Evolutionary conservation across 2,113 vertebrate genomes (phyloP).

Genomic region (Dascyllus trimaculatus): DNA sequence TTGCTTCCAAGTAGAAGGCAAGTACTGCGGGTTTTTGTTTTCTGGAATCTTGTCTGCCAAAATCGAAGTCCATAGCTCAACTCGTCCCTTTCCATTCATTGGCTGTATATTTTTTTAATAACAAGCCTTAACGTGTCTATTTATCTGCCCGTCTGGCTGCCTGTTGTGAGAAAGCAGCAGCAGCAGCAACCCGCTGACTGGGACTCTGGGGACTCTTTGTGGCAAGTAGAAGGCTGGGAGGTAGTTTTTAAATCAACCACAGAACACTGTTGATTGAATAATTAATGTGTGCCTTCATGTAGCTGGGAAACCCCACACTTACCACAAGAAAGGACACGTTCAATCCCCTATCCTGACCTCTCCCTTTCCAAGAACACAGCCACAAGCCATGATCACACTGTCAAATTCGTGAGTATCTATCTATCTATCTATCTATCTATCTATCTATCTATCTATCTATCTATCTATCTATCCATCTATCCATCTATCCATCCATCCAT

Average conservation of each 20-base stretch:
- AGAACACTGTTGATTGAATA: constrained; percentile 80
- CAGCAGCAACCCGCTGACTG: not conserved
- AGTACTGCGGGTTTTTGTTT: not conserved
- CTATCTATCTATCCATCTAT: not conserved
- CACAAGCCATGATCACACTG: not conserved
- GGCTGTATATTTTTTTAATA: constrained; percentile 1
- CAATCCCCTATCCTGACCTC: constrained; percentile 17
- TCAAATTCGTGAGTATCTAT: not conserved
- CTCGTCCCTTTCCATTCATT: too few species aligned
- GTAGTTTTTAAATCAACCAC: constrained; percentile 75
- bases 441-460: not conserved
- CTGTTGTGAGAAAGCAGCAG: constrained; percentile 4
- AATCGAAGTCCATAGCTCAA: too few species aligned
- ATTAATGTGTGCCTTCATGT: constrained; percentile 75
- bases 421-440: constrained; percentile 25
- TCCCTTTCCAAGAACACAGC: not conserved
- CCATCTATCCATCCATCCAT: not conserved
- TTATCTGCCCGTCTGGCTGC: not conserved
- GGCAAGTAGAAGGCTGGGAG: constrained; percentile 55
- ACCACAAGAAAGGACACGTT: constrained; percentile 42
- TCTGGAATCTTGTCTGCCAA: too few species aligned
- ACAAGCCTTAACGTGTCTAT: constrained; percentile 3
- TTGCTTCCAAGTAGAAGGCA: not conserved
- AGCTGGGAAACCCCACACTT: constrained; percentile 58
- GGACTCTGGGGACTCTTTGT: constrained; percentile 68